Base-by-base conservation (phyloP, 2,797 vertebrate genomes). In the Antrozous pallidus region DNA sequence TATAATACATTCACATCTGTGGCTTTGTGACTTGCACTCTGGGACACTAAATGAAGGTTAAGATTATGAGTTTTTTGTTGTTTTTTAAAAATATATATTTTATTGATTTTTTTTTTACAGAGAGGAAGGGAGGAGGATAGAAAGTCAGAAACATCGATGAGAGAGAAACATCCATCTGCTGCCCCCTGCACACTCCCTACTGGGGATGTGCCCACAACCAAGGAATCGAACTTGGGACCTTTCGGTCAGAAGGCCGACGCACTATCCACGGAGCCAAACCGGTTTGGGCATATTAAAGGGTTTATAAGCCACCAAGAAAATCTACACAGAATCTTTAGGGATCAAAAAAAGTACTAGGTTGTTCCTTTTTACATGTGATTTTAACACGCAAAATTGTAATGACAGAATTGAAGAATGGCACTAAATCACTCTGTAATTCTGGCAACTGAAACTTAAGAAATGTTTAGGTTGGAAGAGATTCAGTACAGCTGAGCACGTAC, bases 391-490 rank as follows among this genome's bases (percentile, higher is more conserved):
- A 63, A 79, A 91, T n/a, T 65, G 65, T 82, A 83, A 90, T 69
- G 58, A 87, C 28, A 42, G 38, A 65, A 71, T 1, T 56, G 56
- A 92, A 78, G 49, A 91, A 80, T n/a, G 38, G 8, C 20, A 74
- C 28, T 75, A 84, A 81, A 16, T 78, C 61, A 38, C 74, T 95
- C 58, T 84, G 54, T 74, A 84, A 96, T 33, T 7, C 28, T 74
- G 93, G 85, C 87, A 92, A 78, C 26, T 69, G 61, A 82, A 91
- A 71, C 13, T 84, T 93, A 77, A 71, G 78, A 90, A 92, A 88
- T 58, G 49, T 63, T 84, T 61, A 38, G 20, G 49, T 47, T 95
- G 69, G 63, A 82, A 75, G 12, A 58, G 24, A 78, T 70, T 93
- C 65, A 54, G 26, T 70, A 88, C 92, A 70, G 22, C 33, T 28